Evolutionary conservation across 2,797 vertebrate genomes (phyloP).

Genomic region (Falco rusticolus): DNA sequence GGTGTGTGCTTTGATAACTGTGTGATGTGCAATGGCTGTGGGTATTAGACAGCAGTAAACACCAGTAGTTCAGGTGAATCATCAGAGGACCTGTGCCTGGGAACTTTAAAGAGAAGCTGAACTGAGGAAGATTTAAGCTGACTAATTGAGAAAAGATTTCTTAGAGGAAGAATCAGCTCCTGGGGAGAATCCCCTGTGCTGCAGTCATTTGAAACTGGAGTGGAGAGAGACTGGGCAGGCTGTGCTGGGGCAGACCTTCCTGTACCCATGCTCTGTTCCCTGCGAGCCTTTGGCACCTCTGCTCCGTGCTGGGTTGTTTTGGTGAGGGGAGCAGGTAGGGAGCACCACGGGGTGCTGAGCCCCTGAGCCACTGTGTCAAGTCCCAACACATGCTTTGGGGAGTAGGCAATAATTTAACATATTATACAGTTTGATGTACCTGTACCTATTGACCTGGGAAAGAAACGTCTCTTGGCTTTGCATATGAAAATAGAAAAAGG

Average conservation of each 20-base stretch:
- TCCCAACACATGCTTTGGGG: not conserved
- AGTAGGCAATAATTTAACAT: not conserved
- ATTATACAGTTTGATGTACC: not conserved
- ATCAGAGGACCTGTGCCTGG: not conserved
- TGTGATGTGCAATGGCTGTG: not conserved
- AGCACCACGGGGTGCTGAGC: not conserved
- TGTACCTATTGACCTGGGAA: not conserved
- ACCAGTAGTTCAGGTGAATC: not conserved
- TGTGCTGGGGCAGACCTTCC: not conserved
- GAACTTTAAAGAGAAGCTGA: not conserved
- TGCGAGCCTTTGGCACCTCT: rapidly evolving
- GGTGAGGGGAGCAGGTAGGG: not conserved
- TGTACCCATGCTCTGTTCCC: not conserved
- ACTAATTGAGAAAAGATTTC: not conserved
- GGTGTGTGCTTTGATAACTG: not conserved
- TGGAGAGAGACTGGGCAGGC: not conserved
- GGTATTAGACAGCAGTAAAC: not conserved
- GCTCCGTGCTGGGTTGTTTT: not conserved
- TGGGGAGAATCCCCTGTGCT: not conserved
- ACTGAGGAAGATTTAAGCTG: not conserved
- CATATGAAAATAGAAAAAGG: not conserved
- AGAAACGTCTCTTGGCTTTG: not conserved
- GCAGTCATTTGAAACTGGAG: not conserved
- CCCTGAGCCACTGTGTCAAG: not conserved
- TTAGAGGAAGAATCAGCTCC: not conserved